Base-by-base conservation (phyloP, 2,113 vertebrate species). In the Myotis lucifugus region DNA sequence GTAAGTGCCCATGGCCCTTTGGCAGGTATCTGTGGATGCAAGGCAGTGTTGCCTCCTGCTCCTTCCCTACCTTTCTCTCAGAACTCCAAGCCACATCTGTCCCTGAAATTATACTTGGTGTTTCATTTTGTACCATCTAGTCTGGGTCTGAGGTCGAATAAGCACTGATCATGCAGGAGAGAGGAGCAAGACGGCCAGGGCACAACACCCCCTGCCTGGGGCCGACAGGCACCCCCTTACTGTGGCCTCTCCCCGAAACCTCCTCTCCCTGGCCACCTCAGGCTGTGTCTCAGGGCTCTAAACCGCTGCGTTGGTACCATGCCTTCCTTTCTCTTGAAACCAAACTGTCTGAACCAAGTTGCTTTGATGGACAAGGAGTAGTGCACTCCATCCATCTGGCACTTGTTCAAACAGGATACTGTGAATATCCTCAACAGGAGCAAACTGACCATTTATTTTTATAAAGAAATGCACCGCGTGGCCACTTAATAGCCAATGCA, bases 401-500 rank as follows among this genome's bases (percentile, higher is more conserved):
- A 34, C 66, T n/a, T 42, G 76, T 15, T 88, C 78, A 67, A 88
- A 88, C 50, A 78, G 29, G 56, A 37, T 52, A 56, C 8, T 42
- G 15, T 52, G 66, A 56, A 50, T 7, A 85, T 15, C 48, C n/a
- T 37, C 6, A 40, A 81, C 14, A 54, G 82, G 14, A 77, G 23
- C 34, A 82, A 34, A 37, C 25, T 64, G 54, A 74, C 67, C 50
- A 40, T 59, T 72, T 37, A 88, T 50, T 69, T 89, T 83, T 69
- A 52, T 29, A 77, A 90, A 95, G 40, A 88, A 96, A 91, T 82
- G 42, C 29, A 92, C 12, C 25, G 19, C 37, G 74, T 85, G 73
- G 82, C 54, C 34, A 61, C 59, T 61, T 77, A 50, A 83, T 1
- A 76, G 88, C 29, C 72, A 85, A 77, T 90, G 59, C 59, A 77